phyloP scores from a whole-genome alignment of 2,113 vertebrate species.

The Cyprinodon variegatus region DNA sequence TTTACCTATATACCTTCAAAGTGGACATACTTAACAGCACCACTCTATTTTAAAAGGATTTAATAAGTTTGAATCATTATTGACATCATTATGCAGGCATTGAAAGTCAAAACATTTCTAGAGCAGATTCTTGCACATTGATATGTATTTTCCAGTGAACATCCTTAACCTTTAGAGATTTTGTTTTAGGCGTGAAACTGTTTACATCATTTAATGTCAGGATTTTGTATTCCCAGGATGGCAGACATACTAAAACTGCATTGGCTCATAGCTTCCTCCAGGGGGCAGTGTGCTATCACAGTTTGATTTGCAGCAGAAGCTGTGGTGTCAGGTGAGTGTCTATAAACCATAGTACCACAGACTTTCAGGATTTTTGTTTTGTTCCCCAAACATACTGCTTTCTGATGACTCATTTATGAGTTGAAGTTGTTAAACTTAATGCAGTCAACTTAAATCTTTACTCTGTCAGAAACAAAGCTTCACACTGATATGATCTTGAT shows the following conservation, averaged over 20 bases:
- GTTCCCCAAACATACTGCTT: slow-evolving; percentile 10
- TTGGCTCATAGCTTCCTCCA: slow-evolving; percentile 35
- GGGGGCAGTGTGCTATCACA: slow-evolving; percentile 55
- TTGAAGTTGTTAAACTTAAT: slow-evolving; percentile 7
- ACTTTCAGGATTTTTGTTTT: neutral
- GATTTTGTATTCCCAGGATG: neutral
- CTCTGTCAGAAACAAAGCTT: slow-evolving; percentile 23
- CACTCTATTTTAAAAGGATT: slow-evolving; percentile 27
- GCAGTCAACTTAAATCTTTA: slow-evolving; percentile 22
- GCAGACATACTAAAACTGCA: slow-evolving; percentile 30
- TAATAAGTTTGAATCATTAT: slow-evolving; percentile 40
- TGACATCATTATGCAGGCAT: slow-evolving; percentile 21
- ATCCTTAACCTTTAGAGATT: neutral
- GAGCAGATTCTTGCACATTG: neutral
- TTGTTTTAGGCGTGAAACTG: no score
- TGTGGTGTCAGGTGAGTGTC: neutral
- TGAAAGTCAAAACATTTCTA: neutral
- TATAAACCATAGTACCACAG: slow-evolving; percentile 10
- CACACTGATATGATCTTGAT: slow-evolving; percentile 72
- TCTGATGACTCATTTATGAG: neutral
- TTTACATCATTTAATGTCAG: neutral
- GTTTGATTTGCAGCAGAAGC: slow-evolving; percentile 48
- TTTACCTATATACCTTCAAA: neutral
- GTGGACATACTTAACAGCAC: neutral
- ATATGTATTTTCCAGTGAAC: slow-evolving; percentile 1